Conservation (phyloP, 1,140 invertebrate species). For the Varroa destructor region DNA sequence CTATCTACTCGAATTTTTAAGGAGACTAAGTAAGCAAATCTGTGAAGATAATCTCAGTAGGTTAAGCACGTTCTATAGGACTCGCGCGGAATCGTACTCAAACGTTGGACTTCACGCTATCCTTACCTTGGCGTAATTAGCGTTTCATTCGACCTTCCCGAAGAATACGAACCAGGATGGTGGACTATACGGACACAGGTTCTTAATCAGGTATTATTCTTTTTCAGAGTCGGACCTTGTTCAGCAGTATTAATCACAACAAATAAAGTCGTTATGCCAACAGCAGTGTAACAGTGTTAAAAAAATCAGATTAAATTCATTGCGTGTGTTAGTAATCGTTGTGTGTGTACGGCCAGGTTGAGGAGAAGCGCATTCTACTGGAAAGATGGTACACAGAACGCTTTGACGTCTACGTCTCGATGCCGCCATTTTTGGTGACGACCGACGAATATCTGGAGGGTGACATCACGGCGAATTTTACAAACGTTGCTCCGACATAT, state of each 20-base stretch:
- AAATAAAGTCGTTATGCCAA: too few relatives aligned
- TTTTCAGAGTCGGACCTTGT: too few relatives aligned
- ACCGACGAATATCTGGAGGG: constrained; percentile 34
- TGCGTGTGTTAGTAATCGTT: too few relatives aligned
- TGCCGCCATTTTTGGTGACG: constrained; percentile 33
- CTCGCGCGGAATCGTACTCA: constrained; percentile 44
- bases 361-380: constrained; percentile 43
- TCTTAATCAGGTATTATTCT: constrained; percentile 38
- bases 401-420: constrained; percentile 34
- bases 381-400: constrained; percentile 39
- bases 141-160: constrained; percentile 40
- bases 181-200: constrained; percentile 45
- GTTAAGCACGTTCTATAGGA: constrained; percentile 39
- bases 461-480: constrained; percentile 33
- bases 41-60: constrained; percentile 8
- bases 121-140: constrained; percentile 43
- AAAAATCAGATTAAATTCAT: too few relatives aligned
- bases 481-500: constrained; percentile 33
- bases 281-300: too few relatives aligned
- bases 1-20: too few relatives aligned
- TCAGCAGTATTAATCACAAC: too few relatives aligned
- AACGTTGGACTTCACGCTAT: constrained; percentile 44
- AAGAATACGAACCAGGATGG: constrained; percentile 40
- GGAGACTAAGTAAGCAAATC: too few relatives aligned
- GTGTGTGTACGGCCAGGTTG: constrained; percentile 31